Percentiles rank a stretch among this genome's conserved stretches.
These are phyloP conservation scores for Esox niger DNA, from an alignment of 2,113 vertebrate genomes.

Conservation along the genomic window DNA sequence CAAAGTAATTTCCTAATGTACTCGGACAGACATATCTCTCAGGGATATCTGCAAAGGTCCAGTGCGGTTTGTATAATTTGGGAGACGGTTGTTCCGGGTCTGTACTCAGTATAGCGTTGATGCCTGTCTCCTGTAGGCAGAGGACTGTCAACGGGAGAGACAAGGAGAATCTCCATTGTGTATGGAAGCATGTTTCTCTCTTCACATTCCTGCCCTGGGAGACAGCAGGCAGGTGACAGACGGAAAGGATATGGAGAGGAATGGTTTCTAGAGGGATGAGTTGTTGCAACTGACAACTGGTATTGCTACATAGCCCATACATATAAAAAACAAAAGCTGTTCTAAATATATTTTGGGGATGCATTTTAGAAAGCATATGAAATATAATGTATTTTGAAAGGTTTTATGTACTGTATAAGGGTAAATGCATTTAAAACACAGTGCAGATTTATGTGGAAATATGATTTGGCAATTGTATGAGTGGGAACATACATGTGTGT, in stretches of 20 bases:
- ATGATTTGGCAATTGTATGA: no score
- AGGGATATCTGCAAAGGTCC: neutral
- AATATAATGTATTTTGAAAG: no score
- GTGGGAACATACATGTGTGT: no score
- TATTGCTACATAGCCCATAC: neutral
- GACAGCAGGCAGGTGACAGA: no score
- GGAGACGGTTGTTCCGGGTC: neutral
- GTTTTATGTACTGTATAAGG: no score
- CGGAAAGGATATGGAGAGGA: neutral
- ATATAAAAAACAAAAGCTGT: no score
- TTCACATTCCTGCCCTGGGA: neutral
- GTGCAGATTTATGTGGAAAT: no score
- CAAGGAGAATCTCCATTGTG: neutral
- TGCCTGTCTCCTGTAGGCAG: neutral
- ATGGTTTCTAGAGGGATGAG: neutral
- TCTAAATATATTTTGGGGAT: no score
- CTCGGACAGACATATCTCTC: no score
- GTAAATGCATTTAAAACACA: no score
- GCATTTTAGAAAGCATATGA: no score
- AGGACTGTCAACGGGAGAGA: neutral
- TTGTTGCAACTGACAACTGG: neutral
- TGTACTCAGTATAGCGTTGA: neutral
- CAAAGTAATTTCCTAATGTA: no score
- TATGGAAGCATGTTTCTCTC: neutral
- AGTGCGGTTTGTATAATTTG: neutral